These are phyloP conservation scores for Phasia obesa DNA, from an alignment of 2,888 invertebrate genomes.

Conservation along the genomic window DNA sequence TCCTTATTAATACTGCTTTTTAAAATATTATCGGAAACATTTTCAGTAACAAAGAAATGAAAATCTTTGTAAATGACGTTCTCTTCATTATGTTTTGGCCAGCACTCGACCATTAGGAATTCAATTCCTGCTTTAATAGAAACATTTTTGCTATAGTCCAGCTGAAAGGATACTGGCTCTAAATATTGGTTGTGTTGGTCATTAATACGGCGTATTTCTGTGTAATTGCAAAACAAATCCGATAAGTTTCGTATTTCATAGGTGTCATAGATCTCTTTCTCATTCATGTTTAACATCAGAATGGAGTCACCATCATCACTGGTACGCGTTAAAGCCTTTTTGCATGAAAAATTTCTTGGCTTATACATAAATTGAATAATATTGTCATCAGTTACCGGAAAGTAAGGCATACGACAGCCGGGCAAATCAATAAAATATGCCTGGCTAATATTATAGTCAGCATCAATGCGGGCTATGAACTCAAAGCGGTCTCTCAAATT, in stretches of 20 bases:
- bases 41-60: conserved; percentile 82
- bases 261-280: conserved; percentile 73
- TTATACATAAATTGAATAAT: conserved; percentile 79
- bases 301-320: conserved; percentile 72
- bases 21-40: background rate
- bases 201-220: conserved; percentile 75
- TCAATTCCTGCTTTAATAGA: conserved; percentile 82
- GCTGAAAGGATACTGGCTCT: conserved; percentile 71
- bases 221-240: conserved; percentile 77
- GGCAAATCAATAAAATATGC: conserved; percentile 81
- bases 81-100: conserved; percentile 77
- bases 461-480: conserved; percentile 79
- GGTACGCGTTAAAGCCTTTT: conserved; percentile 75
- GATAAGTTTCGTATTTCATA: conserved; percentile 77
- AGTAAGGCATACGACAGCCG: conserved; percentile 82
- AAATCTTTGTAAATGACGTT: conserved; percentile 86
- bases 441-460: conserved; percentile 77
- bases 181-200: conserved; percentile 75
- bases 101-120: conserved; percentile 88
- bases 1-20: background rate
- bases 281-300: conserved; percentile 77
- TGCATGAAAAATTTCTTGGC: conserved; percentile 76
- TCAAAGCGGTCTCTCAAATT: conserved; percentile 79
- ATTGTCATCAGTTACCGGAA: conserved; percentile 78
- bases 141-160: conserved; percentile 71